Percentiles rank a stretch among this genome's conserved stretches.
These are phyloP conservation scores for Gallinago stenura DNA, from an alignment of 2,797 vertebrate species.

Conservation along the genomic window DNA sequence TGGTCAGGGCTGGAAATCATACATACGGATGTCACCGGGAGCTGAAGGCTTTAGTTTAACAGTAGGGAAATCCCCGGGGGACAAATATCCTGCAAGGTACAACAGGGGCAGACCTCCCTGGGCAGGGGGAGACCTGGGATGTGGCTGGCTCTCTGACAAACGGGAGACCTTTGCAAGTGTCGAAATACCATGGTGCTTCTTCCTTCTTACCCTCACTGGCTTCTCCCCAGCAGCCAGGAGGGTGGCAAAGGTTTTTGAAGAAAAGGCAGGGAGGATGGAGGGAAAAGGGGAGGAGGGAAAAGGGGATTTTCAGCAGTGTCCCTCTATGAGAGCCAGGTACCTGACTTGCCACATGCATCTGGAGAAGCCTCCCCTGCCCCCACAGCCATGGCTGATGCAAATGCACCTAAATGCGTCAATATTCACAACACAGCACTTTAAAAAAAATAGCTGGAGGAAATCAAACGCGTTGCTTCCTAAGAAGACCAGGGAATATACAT, in stretches of 20 bases:
- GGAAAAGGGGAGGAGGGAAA: background rate
- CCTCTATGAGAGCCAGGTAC: background rate
- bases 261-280: background rate
- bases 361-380: background rate
- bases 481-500: background rate
- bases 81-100: background rate
- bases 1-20: fast-evolving
- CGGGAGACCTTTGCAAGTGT: background rate
- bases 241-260: background rate
- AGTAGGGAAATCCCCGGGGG: background rate
- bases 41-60: background rate
- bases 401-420: constrained; percentile 1
- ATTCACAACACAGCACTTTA: background rate
- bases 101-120: background rate
- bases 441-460: constrained; percentile 37
- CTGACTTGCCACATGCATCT: background rate
- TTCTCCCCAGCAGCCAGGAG: background rate
- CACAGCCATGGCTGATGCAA: constrained; percentile 5
- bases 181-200: background rate
- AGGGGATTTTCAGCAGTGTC: background rate
- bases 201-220: background rate
- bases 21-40: background rate
- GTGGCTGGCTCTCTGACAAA: background rate
- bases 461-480: constrained; percentile 19
- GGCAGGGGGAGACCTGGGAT: background rate